Base-by-base conservation (phyloP, 2,797 vertebrate species). In the Circus cinereus region DNA sequence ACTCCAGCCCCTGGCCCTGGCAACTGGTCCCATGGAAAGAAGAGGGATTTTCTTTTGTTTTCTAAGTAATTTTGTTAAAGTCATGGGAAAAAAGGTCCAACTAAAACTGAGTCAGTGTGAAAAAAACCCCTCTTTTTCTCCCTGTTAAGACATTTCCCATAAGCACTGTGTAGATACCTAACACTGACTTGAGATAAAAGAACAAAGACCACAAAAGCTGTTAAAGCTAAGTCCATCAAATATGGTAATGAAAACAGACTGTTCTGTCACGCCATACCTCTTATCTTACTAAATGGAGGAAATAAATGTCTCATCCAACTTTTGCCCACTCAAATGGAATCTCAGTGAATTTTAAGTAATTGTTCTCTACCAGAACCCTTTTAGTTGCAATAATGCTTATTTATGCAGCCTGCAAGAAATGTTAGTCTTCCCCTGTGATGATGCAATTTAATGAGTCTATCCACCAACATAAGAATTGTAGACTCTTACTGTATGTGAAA, bases 151-250 rank as follows among this genome's bases (percentile, higher is more conserved):
- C 34, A 26, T 74, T 95, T 93, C 64, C 51, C 57, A 14, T 93
- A 91, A 91, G 68, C 30, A 29, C 81, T 83, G 53, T 79, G 45
- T 70, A 67, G 65, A 43, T 90, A 68, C n/a, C 68, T 94, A 91
- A 77, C 51, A 50, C 43, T 85, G 64, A 85, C 26, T 59, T 47
- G 51, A 94, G 72, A 92, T 93, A 87, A 93, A 92, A 96, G 81
- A 92, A 92, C 81, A 92, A 85, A 91, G 92, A 74, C 89, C 47
- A 67, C 72, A 96, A 94, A 91, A 91, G 78, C 92, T 89, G 91
- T 92, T 96, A 85, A 95, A 94, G 93, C 79, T 67, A 93, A 87
- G 89, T 77, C 88, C 87, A 48, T 86, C 81, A 77, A 88, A 64
- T 77, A 83, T 36, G 60, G 75, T 64, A 92, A 92, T 83, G 86